Percentiles rank a stretch among this genome's conserved stretches.
phyloP scores from a whole-genome alignment of 2,888 invertebrate genomes.

The Acanthosoma haemorrhoidale region DNA sequence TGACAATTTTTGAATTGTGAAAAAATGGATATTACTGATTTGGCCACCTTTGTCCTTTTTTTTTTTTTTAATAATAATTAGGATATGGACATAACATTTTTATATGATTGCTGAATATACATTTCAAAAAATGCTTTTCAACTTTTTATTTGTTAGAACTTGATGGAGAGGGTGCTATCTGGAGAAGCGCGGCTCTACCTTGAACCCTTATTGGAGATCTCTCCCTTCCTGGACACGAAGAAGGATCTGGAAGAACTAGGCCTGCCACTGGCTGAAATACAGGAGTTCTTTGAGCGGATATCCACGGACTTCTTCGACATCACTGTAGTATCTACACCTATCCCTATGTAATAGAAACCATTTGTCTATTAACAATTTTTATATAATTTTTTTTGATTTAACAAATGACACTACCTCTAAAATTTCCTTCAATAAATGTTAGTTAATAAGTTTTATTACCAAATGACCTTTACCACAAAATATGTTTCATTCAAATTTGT shows the following conservation, averaged over 20 bases:
- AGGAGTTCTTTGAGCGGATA: slow-evolving; percentile 21
- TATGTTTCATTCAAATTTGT: too few relatives aligned
- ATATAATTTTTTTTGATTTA: background rate
- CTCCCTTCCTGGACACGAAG: slow-evolving; percentile 34
- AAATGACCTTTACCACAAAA: too few relatives aligned
- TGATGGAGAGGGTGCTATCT: slow-evolving; percentile 36
- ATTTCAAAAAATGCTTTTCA: too few relatives aligned
- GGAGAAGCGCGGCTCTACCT: slow-evolving; percentile 33
- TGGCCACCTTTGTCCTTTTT: too few relatives aligned
- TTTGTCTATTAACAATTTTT: background rate
- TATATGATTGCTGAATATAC: too few relatives aligned
- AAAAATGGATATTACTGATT: too few relatives aligned
- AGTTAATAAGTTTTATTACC: too few relatives aligned
- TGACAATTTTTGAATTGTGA: too few relatives aligned
- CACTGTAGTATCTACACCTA: background rate
- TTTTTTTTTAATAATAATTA: too few relatives aligned
- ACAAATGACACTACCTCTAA: background rate
- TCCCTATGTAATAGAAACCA: background rate
- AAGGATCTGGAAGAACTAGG: slow-evolving; percentile 35
- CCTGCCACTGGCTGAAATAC: slow-evolving; percentile 36
- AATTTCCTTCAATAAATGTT: background rate
- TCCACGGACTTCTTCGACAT: slow-evolving; percentile 32
- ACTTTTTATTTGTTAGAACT: too few relatives aligned
- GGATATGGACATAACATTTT: too few relatives aligned
- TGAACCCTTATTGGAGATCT: slow-evolving; percentile 35